A percentile compares a stretch with the other conserved stretches of the same genome.
Conservation (phyloP, 2,797 vertebrate species). For the Pelobates cultripes region DNA sequence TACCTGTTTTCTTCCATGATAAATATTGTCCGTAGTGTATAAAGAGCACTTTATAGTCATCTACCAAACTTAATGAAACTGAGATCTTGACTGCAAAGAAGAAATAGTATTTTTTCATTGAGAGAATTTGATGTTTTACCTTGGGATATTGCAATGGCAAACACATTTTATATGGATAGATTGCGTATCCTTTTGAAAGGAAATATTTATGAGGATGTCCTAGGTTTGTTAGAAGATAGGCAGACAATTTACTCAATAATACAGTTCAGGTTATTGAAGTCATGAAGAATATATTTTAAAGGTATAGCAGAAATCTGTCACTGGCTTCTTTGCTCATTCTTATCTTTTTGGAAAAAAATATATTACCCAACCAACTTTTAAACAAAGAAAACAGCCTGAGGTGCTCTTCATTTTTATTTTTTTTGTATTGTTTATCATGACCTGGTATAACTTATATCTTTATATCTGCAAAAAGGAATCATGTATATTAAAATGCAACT, state of each 20-base stretch:
- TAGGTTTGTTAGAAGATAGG: conserved; percentile 5
- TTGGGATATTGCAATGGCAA: conserved; percentile 17
- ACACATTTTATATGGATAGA: conserved; percentile 1
- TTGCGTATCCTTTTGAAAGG: conserved; percentile 11
- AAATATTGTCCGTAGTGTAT: too few species aligned
- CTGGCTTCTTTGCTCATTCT: background rate
- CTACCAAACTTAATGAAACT: background rate
- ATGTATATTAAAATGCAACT: background rate
- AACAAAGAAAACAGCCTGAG: background rate
- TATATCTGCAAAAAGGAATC: too few species aligned
- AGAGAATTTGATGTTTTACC: conserved; percentile 22
- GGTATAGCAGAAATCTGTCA: background rate
- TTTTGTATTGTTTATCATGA: too few species aligned
- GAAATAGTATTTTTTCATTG: conserved; percentile 14
- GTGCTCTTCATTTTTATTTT: background rate
- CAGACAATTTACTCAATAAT: conserved; percentile 9
- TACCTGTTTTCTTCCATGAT: too few species aligned
- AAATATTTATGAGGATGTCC: conserved; percentile 9
- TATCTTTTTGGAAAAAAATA: conserved; percentile 2
- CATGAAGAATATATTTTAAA: conserved; percentile 10
- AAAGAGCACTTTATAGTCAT: conserved; percentile 15
- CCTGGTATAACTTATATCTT: too few species aligned
- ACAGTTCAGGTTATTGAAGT: conserved; percentile 9
- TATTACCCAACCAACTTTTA: background rate
- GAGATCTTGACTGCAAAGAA: background rate